Evolutionary conservation across 2,888 invertebrate genomes (phyloP), one percentile per base, ranked within the genome.

Genomic region (Cyrtodaria siliqua): DNA sequence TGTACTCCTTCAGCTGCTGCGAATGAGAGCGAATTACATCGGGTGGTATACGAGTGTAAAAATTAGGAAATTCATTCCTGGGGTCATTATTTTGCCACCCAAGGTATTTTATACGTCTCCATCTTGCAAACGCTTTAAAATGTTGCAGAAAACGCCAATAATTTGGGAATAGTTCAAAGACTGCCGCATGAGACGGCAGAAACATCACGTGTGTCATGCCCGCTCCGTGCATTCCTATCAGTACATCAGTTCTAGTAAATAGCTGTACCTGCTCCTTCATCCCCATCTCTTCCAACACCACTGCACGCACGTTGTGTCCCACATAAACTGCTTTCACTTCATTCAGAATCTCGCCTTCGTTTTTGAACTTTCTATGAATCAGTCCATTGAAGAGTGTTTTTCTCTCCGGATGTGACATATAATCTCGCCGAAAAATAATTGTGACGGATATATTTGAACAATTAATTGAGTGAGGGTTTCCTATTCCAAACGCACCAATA

Each of bases 211-310:
- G 75, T 0, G 77, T 38, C 74, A 78, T 81, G 0, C 81, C 81
- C 1, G 81, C 81, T 2, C 81, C 81, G 24, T 81, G 81, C 81
- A 81, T 81, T 20, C 81, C 81, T 18, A 78, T 64, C 6, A 81
- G 40, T n/a, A 81, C 33, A n/a, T 81, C 81, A 0, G 81, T 78
- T 9, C 72, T 60, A 55, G 74, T 62, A 20, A 81, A 26, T 18
- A 76, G 23, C 12, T 71, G 23, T 18, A 81, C 38, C 27, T 81
- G 81, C 12, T 78, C 71, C 18, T 66, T 52, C 77, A 81, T 74
- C 6, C n/a, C 47, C 60, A 81, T 60, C 0, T 63, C 27, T 62
- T 81, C 81, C n/a, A 81, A 49, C 4, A 78, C 26, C 14, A 81
- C 29, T n/a, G 38, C 26, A 16, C 47, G 27, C 2, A 78, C 44